These are phyloP conservation scores for Psophia crepitans DNA, from an alignment of 2,113 vertebrate genomes.

Conservation along the genomic window DNA sequence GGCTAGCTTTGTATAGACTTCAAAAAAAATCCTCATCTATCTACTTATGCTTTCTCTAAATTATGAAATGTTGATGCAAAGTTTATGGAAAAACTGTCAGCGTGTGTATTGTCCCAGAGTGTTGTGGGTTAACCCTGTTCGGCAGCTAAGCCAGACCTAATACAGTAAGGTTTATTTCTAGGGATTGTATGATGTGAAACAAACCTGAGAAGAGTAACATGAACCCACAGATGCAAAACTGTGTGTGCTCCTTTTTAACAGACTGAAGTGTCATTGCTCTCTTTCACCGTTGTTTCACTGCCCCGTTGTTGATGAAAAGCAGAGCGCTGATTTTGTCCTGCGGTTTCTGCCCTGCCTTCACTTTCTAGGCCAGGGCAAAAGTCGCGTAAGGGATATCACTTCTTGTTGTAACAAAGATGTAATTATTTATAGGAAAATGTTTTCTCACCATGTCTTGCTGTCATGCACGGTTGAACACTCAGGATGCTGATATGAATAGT, in stretches of 20 bases:
- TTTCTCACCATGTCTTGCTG: background rate
- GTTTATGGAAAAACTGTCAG: background rate
- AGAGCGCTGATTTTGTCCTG: background rate
- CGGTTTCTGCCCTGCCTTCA: background rate
- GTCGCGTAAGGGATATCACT: background rate
- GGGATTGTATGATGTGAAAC: background rate
- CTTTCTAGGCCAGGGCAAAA: background rate
- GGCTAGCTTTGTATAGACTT: background rate
- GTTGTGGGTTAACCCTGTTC: background rate
- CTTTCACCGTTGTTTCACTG: background rate
- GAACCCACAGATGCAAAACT: background rate
- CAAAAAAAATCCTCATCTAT: background rate
- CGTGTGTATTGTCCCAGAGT: background rate
- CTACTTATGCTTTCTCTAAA: background rate
- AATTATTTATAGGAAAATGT: background rate
- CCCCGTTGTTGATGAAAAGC: background rate
- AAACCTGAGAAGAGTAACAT: background rate
- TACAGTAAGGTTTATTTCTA: background rate
- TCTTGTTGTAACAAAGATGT: background rate
- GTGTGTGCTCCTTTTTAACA: constrained; percentile 17
- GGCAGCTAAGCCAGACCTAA: background rate
- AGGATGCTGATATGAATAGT: background rate
- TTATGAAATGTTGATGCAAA: background rate
- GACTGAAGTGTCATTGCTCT: background rate
- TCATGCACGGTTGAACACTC: background rate